Base-by-base conservation (phyloP, 2,113 vertebrate genomes). In the Alouatta palliata region DNA sequence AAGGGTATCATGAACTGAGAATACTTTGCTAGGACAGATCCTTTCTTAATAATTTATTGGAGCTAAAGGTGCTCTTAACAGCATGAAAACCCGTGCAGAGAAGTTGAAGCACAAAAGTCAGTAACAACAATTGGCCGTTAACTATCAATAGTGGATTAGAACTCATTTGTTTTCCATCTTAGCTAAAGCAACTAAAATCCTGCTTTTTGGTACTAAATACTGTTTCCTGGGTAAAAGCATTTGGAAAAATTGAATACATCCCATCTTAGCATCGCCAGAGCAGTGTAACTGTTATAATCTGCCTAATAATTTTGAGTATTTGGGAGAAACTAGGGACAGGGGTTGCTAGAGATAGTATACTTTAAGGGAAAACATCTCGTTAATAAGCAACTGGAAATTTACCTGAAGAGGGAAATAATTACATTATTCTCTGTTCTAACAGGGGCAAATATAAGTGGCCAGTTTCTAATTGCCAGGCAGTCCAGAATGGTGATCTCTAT, bases 401-500 rank as follows among this genome's bases (percentile, higher is more conserved):
- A 58, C n/a, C 40, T 49, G 32, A 84, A 58, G 47, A 76, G 54
- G 43, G 76, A 94, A 92, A 49, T 8, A 35, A 10, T 76, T 35
- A 64, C 43, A 68, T 90, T 87, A 23, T 71, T 52, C 25, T 87
- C 70, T 87, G 35, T 64, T 52, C 25, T 90, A 81, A 90, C 43
- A 84, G 49, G n/a, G 35, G 1, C 52, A 88, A 30, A 2, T 80
- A 6, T 40, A 30, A 68, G 37, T 87, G 54, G 17, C 66, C 64
- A 87, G 2, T 68, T 40, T 89, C 66, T 79, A 2, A 16, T 79
- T 91, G 73, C 43, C 49, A 56, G 61, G 68, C 25, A 93, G 45
- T 25, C 75, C 61, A 93, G 61, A 96, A 70, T 45, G 20, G 56
- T 96, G 20, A 64, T 96, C 66, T 93, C 66, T 93, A 82, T 77